Evolutionary conservation across 2,888 invertebrate genomes (phyloP), one percentile per base, ranked within the genome.

Genomic region (Spicauda simplicius): DNA sequence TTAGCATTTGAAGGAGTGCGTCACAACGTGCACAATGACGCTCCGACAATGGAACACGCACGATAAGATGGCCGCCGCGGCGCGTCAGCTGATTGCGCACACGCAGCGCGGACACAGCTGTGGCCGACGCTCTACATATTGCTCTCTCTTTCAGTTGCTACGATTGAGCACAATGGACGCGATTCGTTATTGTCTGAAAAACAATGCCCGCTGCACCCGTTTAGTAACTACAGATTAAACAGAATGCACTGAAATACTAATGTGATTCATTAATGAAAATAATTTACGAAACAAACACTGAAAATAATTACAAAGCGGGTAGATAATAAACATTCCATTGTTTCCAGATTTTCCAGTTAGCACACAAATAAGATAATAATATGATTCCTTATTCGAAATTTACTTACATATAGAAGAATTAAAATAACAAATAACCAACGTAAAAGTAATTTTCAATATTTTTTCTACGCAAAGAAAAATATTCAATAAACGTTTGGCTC

Each of bases 11-110:
- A 80, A 84, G 84, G 82, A 85, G 86, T 80, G 83, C 82, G 79
- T 85, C 91, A 90, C 90, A 90, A 56, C 82, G 77, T 76, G 81
- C 81, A 86, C 84, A 86, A 86, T 91, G 92, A 92, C 92, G 91
- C 88, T 80, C 80, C 86, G 78, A 86, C 82, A 85, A 85, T 83
- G 80, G 80, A 82, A 78, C 86, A 86, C 88, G 85, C 86, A 87
- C 81, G 79, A 85, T 87, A 93, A 93, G 88, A 93, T 93, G 92
- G 92, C 92, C 81, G 90, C 81, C 85, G 81, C 80, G 74, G 64
- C 87, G 68, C 87, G 89, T 91, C 93, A 93, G 93, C 93, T 93
- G 93, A 92, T 92, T 73, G 90, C 86, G 87, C 90, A 84, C 86
- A 88, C 89, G 85, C 88, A 86, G 65, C 65, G 48, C 45, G 19